phyloP scores from a whole-genome alignment of 2,113 vertebrate species.

The Isichthys henryi region DNA sequence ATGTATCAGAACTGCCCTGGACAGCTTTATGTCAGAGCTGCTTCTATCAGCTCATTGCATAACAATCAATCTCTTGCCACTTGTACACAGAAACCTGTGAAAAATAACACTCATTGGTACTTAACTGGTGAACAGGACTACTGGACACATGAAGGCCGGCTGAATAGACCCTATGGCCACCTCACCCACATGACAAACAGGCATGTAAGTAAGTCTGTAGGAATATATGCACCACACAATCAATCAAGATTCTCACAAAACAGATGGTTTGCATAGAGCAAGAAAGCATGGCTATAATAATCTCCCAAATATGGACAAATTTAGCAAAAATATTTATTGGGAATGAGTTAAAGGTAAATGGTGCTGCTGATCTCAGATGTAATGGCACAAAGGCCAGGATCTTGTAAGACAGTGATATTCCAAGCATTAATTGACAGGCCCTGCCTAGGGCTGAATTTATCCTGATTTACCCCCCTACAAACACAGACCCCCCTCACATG shows the following conservation, averaged over 20 bases:
- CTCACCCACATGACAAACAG: background rate
- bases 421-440: background rate
- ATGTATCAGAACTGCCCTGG: constrained; percentile 17
- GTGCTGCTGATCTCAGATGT: background rate
- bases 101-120: background rate
- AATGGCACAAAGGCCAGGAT: too few species aligned
- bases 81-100: background rate
- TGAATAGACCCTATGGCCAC: background rate
- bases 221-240: background rate
- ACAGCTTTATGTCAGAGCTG: background rate
- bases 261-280: too few species aligned
- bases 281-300: too few species aligned
- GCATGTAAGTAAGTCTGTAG: background rate
- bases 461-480: background rate
- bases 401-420: background rate
- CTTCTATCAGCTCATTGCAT: background rate
- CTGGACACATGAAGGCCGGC: background rate
- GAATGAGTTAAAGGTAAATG: too few species aligned
- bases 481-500: background rate
- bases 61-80: background rate
- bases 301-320: too few species aligned
- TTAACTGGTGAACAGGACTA: background rate
- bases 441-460: too few species aligned
- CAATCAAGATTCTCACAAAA: background rate
- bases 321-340: too few species aligned